Evolutionary conservation across 2,797 vertebrate species (phyloP), one percentile per base, ranked within the genome.

Genomic region (Lateolabrax maculatus): DNA sequence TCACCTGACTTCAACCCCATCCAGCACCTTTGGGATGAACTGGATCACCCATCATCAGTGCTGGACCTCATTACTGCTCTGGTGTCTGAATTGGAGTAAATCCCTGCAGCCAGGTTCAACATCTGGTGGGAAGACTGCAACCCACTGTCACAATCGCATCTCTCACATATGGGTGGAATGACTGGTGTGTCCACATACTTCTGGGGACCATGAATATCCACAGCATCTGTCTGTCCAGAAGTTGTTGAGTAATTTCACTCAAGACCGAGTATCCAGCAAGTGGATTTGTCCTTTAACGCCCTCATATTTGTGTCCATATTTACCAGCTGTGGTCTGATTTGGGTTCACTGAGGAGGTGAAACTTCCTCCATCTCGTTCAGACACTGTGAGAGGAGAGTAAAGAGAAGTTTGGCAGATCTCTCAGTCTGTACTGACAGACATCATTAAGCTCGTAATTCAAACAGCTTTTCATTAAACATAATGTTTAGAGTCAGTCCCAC

Each of bases 371-470:
- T 51, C 60, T 48, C 18, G 29, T 37, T 55, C 31, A 53, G 52
- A 44, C 31, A 0, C 21, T 16, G 25, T 2, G 37, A 55, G 27
- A 44, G 1, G 61, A 67, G 34, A 39, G 43, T 16, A 19, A 16
- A 23, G 31, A 27, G 49, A 71, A 31, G 29, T 46, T 55, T 77
- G 73, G 43, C 71, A 27, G 69, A 27, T 25, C 12, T 19, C 36
- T 70, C 62, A 0, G 53, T 57, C 65, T 39, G 46, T 1, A 3
- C 60, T 55, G 46, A 71, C 58, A 56, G 77, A 72, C 65, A 2
- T 36, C 56, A n/a, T 76, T 34, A 31, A 61, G 27, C 56, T 62
- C 37, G 56, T 57, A 51, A 64, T 81, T 78, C 55, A 49, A 51
- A 55, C 6, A 2, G 21, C n/a, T 67, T 63, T 68, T 53, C 43